Conservation (phyloP, 2,888 invertebrate species). For the Pterostichus niger region DNA sequence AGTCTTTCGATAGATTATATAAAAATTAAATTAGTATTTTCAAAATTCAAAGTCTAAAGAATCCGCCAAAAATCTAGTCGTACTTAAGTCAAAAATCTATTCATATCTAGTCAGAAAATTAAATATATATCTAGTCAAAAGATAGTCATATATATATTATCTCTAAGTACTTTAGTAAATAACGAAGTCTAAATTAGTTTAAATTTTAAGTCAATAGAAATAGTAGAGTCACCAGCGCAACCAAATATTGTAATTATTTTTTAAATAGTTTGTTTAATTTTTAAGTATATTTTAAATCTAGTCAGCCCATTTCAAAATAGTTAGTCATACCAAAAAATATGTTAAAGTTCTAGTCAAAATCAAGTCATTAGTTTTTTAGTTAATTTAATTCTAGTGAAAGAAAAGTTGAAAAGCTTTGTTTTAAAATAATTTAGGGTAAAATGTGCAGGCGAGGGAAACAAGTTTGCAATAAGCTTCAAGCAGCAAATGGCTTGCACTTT, state of each 20-base stretch:
- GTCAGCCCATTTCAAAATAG: neutral
- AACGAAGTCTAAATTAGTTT: neutral
- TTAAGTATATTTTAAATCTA: conserved; percentile 10
- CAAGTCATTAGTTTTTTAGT: conserved; percentile 12
- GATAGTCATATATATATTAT: conserved; percentile 1
- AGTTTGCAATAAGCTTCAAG: conserved; percentile 77
- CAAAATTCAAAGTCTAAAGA: neutral
- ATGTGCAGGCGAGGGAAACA: conserved; percentile 75
- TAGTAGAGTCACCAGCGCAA: conserved; percentile 1
- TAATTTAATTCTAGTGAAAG: neutral
- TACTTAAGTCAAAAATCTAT: conserved; percentile 1
- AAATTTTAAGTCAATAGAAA: conserved; percentile 2
- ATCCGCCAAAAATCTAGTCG: neutral
- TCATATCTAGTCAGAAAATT: conserved; percentile 28
- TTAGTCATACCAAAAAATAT: conserved; percentile 26
- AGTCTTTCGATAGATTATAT: conserved; percentile 1
- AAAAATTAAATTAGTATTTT: too few species aligned
- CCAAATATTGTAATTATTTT: conserved; percentile 12
- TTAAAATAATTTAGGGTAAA: conserved; percentile 56
- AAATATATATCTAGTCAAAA: conserved; percentile 9
- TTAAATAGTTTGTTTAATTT: conserved; percentile 20
- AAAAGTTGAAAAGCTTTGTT: neutral
- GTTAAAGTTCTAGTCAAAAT: neutral
- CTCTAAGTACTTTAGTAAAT: neutral
- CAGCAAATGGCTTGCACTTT: conserved; percentile 75